Evolutionary conservation across 1,140 invertebrate species (phyloP).

Genomic region (Neoseiulus cucumeris): DNA sequence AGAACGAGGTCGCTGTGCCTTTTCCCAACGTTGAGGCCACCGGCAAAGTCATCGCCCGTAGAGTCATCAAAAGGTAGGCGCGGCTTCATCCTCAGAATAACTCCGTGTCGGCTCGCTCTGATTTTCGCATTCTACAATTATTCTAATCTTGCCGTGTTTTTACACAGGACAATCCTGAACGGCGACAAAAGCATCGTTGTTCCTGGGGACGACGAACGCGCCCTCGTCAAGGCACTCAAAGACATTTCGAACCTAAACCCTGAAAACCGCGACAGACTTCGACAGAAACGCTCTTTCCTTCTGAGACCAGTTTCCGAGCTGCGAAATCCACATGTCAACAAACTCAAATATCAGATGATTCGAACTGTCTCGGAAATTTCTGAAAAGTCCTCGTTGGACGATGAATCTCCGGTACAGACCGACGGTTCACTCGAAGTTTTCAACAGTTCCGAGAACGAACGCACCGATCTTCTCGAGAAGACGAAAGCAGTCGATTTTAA

Average conservation of each 20-base stretch:
- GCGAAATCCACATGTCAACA: not conserved
- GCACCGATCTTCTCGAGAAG: not conserved
- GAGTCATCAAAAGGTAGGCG: conserved; percentile 1
- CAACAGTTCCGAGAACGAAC: not conserved
- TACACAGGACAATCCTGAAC: not conserved
- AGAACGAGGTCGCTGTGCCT: not conserved
- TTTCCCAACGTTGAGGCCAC: not conserved
- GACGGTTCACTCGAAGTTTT: not conserved
- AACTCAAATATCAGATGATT: not conserved
- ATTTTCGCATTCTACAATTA: too few relatives aligned
- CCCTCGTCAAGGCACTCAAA: not conserved
- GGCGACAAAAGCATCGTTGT: not conserved
- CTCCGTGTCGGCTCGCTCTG: too few relatives aligned
- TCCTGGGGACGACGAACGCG: conserved; percentile 1
- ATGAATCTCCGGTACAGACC: not conserved
- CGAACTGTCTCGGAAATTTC: not conserved
- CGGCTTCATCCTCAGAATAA: too few relatives aligned
- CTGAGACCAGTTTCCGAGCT: not conserved
- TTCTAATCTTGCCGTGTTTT: too few relatives aligned
- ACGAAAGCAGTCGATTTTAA: not conserved
- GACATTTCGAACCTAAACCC: conserved; percentile 8
- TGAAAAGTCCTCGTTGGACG: not conserved
- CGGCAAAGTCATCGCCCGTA: not conserved
- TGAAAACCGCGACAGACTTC: not conserved
- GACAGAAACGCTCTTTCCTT: not conserved